Evolutionary conservation across 2,113 vertebrate genomes (phyloP), one percentile per base, ranked within the genome.

Genomic region (Heliornis fulica): DNA sequence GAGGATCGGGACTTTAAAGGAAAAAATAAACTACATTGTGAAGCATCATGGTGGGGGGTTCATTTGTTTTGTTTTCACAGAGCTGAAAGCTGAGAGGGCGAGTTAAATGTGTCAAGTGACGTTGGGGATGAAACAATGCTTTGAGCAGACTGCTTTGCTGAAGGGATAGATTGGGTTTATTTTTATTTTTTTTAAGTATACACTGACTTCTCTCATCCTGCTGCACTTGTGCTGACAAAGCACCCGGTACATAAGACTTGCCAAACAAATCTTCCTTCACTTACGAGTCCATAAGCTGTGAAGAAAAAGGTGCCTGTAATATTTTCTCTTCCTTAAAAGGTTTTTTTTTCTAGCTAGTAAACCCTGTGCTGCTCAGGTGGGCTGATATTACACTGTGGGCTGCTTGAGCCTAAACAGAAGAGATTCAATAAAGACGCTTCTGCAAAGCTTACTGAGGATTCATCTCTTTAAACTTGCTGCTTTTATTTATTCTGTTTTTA

Each of bases 241-340:
- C 21, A 13, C 17, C 5, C 13, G 20, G 0, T 15, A 3, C 1
- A 1, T 29, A 11, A 64, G 29, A 10, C 8, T 25, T 59, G 32
- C 22, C 36, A 57, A 70, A 48, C 7, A 51, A 29, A 26, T 38
- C 29, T 71, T n/a, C 19, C 13, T 16, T 77, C 10, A 3, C 7
- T 64, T 64, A 7, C 0, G 3, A 32, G 34, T 13, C n/a, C 2
- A 4, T 36, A 38, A 48, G 5, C 17, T 36, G 22, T 10, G 15
- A 21, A 12, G 22, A 36, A 59, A 68, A 31, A 77, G 66, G 26
- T 38, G 57, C 13, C 29, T 54, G 28, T 18, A 34, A 10, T 15
- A 13, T 5, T 9, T 72, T 19, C 18, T 83, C 36, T 2, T 48
- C 48, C 15, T 38, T 10, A 28, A 21, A n/a, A 53, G 32, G 22